Evolutionary conservation across 2,113 vertebrate species (phyloP).

Genomic region (Syrrhaptes paradoxus): DNA sequence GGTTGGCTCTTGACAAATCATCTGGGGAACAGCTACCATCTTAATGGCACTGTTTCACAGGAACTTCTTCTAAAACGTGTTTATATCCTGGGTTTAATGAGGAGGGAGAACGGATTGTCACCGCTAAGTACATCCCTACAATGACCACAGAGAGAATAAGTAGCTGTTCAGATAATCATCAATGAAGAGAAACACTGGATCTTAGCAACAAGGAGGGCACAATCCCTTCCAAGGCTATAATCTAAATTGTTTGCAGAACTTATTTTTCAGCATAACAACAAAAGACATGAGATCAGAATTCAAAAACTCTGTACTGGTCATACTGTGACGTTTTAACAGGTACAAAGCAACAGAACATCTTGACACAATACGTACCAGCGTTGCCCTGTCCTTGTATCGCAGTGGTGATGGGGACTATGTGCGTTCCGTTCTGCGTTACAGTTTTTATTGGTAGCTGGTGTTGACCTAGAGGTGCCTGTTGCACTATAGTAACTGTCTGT

Average conservation of each 20-base stretch:
- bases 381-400: conserved; percentile 81
- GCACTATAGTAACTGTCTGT: conserved; percentile 93
- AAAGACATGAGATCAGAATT: no score
- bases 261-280: background rate
- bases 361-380: conserved; percentile 75
- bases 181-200: background rate
- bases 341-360: background rate
- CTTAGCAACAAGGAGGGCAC: background rate
- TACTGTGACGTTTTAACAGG: background rate
- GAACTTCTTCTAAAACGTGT: background rate
- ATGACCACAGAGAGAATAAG: background rate
- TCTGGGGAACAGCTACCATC: background rate
- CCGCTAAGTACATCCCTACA: background rate
- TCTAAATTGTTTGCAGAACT: background rate
- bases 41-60: background rate
- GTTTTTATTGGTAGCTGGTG: conserved; percentile 97
- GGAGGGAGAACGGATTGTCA: background rate
- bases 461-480: conserved; percentile 91
- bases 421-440: conserved; percentile 95
- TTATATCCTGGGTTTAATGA: background rate
- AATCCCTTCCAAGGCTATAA: background rate
- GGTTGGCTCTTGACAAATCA: background rate
- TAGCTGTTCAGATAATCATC: background rate
- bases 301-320: background rate
- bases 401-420: conserved; percentile 86